Evolutionary conservation across 1,140 invertebrate genomes (phyloP), one percentile per base, ranked within the genome.

Genomic region (Polyergus mexicanus): DNA sequence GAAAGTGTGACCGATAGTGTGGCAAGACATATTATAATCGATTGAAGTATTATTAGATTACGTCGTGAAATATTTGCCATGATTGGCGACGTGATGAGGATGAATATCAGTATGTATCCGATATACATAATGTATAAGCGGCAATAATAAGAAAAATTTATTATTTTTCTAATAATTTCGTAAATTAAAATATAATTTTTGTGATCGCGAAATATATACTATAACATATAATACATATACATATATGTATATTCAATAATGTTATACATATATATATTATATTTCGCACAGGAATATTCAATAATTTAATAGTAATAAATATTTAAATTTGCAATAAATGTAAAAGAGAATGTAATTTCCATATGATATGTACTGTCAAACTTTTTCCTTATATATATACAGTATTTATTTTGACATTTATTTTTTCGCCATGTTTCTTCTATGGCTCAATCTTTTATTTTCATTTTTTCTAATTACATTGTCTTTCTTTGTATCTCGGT

Each of bases 41-140:
- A 41, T 71, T 71, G 11, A 71, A 81, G 19, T 58, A 38, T 71
- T 81, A 78, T 54, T 68, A 78, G 28, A 78, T 78, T 78, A 78
- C 25, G 62, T 16, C 44, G 76, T 44, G 76, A 68, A 51, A 60
- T 54, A 69, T 68, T 41, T 13, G 51, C n/a, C 35, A 13, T 38
- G 22, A 72, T 60, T 25, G 25, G 38, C 44, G 41, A 62, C 28
- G 28, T 25, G 51, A 81, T 32, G 68, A 81, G 38, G 35, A 28
- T 28, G 25, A 58, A 72, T 71, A 60, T 83, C 54, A 44, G 54
- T 60, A 38, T 25, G 1, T 56, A 47, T 38, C 22, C n/a, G 35
- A 72, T 44, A 35, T 44, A 72, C 16, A 47, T 22, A 72, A 63
- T 3, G 19, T 19, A 32, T 60, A n/a, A 76, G 38, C 74, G 10